These are phyloP conservation scores for Alces alces DNA, from an alignment of 2,113 vertebrate species.

Conservation along the genomic window DNA sequence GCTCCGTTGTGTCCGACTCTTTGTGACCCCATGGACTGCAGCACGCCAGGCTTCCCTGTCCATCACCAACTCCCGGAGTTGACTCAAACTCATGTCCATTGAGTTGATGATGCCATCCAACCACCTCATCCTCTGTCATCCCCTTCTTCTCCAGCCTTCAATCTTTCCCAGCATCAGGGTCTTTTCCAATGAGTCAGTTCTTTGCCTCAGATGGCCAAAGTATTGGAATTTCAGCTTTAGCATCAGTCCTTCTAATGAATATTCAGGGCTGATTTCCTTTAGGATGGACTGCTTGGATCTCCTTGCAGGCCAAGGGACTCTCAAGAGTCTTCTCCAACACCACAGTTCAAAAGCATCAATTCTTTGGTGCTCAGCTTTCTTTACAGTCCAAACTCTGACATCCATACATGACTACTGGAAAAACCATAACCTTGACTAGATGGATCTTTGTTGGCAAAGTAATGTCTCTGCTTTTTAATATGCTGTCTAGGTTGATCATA, in stretches of 20 bases:
- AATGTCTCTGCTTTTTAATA: not conserved
- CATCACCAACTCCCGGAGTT: not conserved
- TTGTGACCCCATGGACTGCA: not conserved
- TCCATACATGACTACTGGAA: not conserved
- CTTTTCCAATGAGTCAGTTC: not conserved
- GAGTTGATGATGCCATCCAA: not conserved
- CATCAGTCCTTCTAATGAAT: not conserved
- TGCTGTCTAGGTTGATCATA: not conserved
- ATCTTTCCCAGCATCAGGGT: not conserved
- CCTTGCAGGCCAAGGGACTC: not conserved
- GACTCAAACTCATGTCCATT: not conserved
- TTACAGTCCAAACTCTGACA: not conserved
- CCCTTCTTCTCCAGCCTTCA: fast-evolving
- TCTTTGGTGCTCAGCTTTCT: not conserved
- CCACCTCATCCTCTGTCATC: not conserved
- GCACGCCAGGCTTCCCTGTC: not conserved
- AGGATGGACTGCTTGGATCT: not conserved
- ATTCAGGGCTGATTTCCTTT: not conserved
- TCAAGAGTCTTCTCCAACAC: not conserved
- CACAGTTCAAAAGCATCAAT: not conserved
- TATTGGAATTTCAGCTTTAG: not conserved
- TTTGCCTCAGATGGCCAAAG: not conserved
- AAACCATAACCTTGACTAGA: not conserved
- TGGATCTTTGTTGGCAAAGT: not conserved
- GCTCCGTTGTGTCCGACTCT: fast-evolving